Evolutionary conservation across 2,888 invertebrate genomes (phyloP).

Genomic region (Cataglyphis albicans): DNA sequence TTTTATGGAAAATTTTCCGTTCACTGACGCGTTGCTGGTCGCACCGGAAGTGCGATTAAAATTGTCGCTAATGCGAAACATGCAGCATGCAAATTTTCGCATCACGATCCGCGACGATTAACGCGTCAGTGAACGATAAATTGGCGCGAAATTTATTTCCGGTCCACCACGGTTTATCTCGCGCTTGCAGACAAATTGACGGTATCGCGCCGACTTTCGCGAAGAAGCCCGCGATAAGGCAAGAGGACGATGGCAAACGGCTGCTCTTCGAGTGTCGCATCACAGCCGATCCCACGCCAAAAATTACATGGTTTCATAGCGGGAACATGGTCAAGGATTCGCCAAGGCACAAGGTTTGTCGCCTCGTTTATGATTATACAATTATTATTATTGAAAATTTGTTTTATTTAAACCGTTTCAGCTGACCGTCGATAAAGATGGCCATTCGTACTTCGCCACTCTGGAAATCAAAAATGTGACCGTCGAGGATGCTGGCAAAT

Average conservation of each 20-base stretch:
- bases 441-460: conserved; percentile 96
- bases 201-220: conserved; percentile 99
- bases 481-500: conserved; percentile 98
- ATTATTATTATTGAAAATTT: not conserved
- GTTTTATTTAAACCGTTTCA: conserved; percentile 85
- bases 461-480: conserved; percentile 97
- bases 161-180: conserved; percentile 6
- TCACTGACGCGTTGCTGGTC: conserved; percentile 11
- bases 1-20: not conserved
- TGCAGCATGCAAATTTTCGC: not conserved
- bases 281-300: conserved; percentile 96
- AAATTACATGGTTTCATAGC: conserved; percentile 96
- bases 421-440: conserved; percentile 96
- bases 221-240: conserved; percentile 98
- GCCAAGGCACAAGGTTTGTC: conserved; percentile 93
- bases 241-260: conserved; percentile 98
- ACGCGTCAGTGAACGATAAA: conserved; percentile 36
- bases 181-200: conserved; percentile 95
- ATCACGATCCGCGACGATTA: not conserved
- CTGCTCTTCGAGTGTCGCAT: conserved; percentile 97
- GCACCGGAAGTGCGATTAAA: conserved; percentile 3
- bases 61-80: not conserved
- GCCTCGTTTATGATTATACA: not conserved
- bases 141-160: not conserved
- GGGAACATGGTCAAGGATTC: conserved; percentile 93